These are phyloP conservation scores for Muscidifurax raptorellus DNA, from an alignment of 1,140 invertebrate genomes.

Conservation along the genomic window DNA sequence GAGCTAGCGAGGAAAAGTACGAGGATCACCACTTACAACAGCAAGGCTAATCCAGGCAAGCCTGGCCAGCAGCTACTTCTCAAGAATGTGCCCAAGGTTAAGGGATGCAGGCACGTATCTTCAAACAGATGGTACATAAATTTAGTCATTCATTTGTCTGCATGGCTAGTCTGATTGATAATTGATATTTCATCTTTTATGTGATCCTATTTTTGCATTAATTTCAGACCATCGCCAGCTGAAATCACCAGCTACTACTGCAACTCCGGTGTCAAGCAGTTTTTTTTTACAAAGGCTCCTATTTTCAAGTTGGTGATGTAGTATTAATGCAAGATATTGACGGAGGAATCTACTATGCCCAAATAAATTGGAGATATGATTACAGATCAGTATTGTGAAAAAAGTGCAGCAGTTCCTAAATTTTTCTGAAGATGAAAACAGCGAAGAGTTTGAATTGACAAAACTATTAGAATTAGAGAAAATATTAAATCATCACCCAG, in stretches of 20 bases:
- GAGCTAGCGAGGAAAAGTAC: slow-evolving; percentile 77
- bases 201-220: too few relatives aligned
- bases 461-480: slow-evolving; percentile 75
- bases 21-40: slow-evolving; percentile 67
- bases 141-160: neutral
- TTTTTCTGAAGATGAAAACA: slow-evolving; percentile 69
- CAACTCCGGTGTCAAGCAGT: slow-evolving; percentile 86
- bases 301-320: too few relatives aligned
- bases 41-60: slow-evolving; percentile 57
- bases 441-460: slow-evolving; percentile 65
- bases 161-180: too few relatives aligned
- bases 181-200: too few relatives aligned
- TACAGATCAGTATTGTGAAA: slow-evolving; percentile 95
- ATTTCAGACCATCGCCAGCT: too few relatives aligned
- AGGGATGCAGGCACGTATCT: slow-evolving; percentile 86
- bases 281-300: slow-evolving; percentile 91
- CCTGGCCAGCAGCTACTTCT: slow-evolving; percentile 59
- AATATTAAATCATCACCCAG: slow-evolving; percentile 78
- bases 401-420: slow-evolving; percentile 92
- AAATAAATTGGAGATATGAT: slow-evolving; percentile 91
- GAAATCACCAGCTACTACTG: slow-evolving; percentile 86
- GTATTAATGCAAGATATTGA: too few relatives aligned
- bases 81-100: slow-evolving; percentile 79
- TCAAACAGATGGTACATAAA: slow-evolving; percentile 82
- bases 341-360: too few relatives aligned